A percentile compares a stretch with the other conserved stretches of the same genome.
phyloP scores from a whole-genome alignment of 2,113 vertebrate genomes.

The Etia nguti region DNA sequence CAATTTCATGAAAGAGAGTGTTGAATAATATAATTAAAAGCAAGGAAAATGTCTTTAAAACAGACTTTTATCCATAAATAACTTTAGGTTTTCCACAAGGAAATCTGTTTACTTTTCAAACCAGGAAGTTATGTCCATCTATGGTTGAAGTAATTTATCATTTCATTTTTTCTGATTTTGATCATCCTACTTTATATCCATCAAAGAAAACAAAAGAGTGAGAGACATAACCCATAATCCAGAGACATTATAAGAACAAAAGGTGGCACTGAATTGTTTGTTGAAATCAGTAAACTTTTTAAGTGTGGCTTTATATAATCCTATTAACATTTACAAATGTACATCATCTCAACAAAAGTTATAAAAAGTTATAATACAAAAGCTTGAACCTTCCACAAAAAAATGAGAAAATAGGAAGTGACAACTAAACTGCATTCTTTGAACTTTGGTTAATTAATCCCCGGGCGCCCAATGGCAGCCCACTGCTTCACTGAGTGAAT shows the following conservation, averaged over 20 bases:
- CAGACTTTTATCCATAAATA: neutral
- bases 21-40: neutral
- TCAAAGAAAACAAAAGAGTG: neutral
- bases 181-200: neutral
- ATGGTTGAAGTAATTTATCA: neutral
- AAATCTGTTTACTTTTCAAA: neutral
- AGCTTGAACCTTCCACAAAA: neutral
- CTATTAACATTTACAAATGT: neutral
- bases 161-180: neutral
- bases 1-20: neutral
- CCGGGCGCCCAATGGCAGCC: no score
- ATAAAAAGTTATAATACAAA: neutral
- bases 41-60: neutral
- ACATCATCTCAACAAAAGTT: neutral
- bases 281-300: fast-evolving
- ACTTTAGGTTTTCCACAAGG: neutral
- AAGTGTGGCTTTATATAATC: neutral
- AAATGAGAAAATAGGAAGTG: neutral
- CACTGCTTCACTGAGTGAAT: no score
- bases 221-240: neutral
- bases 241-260: neutral
- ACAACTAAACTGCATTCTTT: neutral
- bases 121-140: neutral
- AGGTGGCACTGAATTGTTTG: neutral
- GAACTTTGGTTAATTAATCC: neutral